phyloP scores from a whole-genome alignment of 2,113 vertebrate genomes.

The Spea multiplicata region DNA sequence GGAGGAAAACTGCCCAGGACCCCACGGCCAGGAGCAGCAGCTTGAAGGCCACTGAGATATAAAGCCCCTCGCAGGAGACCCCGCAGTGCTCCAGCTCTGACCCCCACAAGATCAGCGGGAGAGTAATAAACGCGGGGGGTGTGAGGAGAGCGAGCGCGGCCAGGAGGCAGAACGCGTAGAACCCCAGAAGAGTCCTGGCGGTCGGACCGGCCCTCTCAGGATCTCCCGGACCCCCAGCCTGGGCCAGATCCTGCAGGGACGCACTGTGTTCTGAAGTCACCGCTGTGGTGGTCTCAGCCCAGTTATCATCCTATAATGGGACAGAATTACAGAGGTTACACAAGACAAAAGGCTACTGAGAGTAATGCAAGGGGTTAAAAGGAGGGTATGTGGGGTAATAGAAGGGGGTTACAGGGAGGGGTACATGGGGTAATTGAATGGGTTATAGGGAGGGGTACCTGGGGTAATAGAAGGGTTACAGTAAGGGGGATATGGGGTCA shows the following conservation, averaged over 20 bases:
- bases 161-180: conserved; percentile 72
- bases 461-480: not conserved
- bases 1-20: conserved; percentile 90
- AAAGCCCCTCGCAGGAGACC: conserved; percentile 89
- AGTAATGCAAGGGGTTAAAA: not conserved
- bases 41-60: conserved; percentile 92
- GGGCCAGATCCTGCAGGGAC: conserved; percentile 93
- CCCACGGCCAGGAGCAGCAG: conserved; percentile 90
- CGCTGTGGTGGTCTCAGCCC: conserved; percentile 95
- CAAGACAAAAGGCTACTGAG: too few relatives aligned
- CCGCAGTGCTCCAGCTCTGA: conserved; percentile 84
- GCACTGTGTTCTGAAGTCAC: conserved; percentile 95
- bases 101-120: conserved; percentile 86
- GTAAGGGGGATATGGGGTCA: too few relatives aligned
- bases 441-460: not conserved
- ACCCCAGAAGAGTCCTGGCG: conserved; percentile 78
- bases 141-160: conserved; percentile 85
- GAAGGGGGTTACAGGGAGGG: conserved; percentile 10
- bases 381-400: not conserved
- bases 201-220: conserved; percentile 74
- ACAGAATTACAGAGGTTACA: too few relatives aligned
- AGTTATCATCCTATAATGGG: conserved; percentile 87
- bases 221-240: conserved; percentile 87
- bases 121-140: conserved; percentile 85
- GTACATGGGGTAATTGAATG: conserved; percentile 41